These are phyloP conservation scores for Phaethon lepturus DNA, from an alignment of 2,113 vertebrate species.

Conservation along the genomic window DNA sequence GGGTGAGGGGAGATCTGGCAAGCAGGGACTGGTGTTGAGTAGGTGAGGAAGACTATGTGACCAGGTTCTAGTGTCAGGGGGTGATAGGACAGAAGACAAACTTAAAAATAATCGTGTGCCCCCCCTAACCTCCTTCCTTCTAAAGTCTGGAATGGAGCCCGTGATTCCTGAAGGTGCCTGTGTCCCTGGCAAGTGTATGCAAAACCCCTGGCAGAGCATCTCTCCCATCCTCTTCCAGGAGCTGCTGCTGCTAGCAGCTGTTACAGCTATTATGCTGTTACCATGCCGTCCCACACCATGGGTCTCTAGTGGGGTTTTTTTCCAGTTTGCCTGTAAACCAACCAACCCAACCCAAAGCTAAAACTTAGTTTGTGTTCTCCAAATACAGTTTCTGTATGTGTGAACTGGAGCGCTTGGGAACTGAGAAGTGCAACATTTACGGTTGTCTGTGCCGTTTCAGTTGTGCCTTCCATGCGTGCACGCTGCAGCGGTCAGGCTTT, in stretches of 20 bases:
- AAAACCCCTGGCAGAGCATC: neutral
- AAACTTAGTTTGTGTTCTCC: neutral
- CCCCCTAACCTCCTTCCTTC: neutral
- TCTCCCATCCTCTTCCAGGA: neutral
- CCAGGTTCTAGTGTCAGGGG: neutral
- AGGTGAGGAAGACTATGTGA: neutral
- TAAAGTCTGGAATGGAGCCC: neutral
- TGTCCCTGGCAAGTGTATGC: neutral
- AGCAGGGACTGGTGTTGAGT: neutral
- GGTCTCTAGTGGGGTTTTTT: neutral
- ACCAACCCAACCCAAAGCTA: neutral
- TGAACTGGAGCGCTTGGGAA: neutral
- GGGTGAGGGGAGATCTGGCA: neutral
- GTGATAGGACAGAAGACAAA: neutral
- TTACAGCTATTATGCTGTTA: neutral
- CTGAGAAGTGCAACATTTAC: neutral
- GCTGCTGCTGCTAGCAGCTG: neutral
- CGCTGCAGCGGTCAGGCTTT: neutral
- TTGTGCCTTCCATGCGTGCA: neutral
- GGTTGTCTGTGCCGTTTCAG: neutral
- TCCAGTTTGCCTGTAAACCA: neutral
- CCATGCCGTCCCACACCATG: rapidly evolving
- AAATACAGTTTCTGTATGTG: neutral
- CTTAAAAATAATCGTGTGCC: neutral
- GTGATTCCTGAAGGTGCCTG: neutral